Evolutionary conservation across 1,140 invertebrate species (phyloP).

Genomic region (Nymphalis io): DNA sequence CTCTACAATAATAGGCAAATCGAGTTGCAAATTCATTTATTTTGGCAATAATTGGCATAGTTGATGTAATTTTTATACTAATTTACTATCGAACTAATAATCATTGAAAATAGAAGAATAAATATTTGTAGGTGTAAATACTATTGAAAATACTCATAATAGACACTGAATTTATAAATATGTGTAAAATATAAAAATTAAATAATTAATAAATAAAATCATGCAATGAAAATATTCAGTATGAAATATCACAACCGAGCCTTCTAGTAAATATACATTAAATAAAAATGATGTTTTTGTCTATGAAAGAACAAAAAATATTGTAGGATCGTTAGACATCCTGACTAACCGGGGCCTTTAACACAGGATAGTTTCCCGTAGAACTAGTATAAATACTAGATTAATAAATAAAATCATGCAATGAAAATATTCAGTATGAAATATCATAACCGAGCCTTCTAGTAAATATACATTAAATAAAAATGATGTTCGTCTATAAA

Average conservation of each 20-base stretch:
- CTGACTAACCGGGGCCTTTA: neutral
- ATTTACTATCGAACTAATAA: no score
- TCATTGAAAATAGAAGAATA: no score
- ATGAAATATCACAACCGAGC: neutral
- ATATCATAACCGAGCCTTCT: neutral
- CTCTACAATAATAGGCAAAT: slow-evolving; percentile 6
- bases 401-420: no score
- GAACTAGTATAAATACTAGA: no score
- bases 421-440: neutral
- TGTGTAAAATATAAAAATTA: no score
- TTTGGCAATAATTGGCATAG: neutral
- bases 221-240: neutral
- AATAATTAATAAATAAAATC: no score
- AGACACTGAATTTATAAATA: no score
- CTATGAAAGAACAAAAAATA: neutral
- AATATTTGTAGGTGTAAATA: no score
- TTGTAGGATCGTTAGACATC: neutral
- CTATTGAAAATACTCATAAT: no score
- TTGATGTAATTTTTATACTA: no score
- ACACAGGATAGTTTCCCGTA: no score
- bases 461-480: neutral
- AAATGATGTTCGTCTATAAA: neutral
- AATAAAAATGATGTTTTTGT: neutral
- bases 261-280: neutral
- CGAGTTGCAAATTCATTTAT: neutral